These are phyloP conservation scores for Stegostoma tigrinum DNA, from an alignment of 2,113 vertebrate species.

Conservation along the genomic window DNA sequence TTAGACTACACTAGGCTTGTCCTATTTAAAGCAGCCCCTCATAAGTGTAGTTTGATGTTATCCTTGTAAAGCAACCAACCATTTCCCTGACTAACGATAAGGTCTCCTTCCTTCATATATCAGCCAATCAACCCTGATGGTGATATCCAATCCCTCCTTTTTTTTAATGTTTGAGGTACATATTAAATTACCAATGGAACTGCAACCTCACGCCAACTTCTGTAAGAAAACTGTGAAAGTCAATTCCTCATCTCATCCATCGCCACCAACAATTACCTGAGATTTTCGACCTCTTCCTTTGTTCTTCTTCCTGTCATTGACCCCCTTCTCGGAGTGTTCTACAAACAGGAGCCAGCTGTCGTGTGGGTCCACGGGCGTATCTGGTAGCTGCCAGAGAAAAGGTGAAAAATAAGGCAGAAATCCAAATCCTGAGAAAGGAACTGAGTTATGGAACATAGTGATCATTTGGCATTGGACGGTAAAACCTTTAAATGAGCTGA, in stretches of 20 bases:
- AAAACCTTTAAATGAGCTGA: neutral
- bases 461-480: neutral
- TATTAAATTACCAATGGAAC: neutral
- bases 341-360: slow-evolving; percentile 53
- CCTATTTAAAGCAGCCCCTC: neutral
- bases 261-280: slow-evolving; percentile 42
- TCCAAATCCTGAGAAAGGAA: neutral
- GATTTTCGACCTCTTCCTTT: slow-evolving; percentile 38
- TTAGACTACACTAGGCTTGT: neutral
- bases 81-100: neutral
- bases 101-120: too few relatives aligned
- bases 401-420: slow-evolving; percentile 5
- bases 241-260: neutral
- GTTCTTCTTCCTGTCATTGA: slow-evolving; percentile 41
- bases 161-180: neutral
- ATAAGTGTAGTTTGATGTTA: neutral
- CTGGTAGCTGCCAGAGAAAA: slow-evolving; percentile 24
- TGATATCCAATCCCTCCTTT: neutral
- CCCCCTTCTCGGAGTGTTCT: slow-evolving; percentile 45
- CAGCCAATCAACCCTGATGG: too few relatives aligned
- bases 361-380: slow-evolving; percentile 18
- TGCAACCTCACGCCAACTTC: neutral
- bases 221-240: neutral
- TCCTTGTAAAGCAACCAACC: neutral
- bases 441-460: neutral